These are phyloP conservation scores for Nautilus pompilius DNA, from an alignment of 1,140 invertebrate species.

Conservation along the genomic window DNA sequence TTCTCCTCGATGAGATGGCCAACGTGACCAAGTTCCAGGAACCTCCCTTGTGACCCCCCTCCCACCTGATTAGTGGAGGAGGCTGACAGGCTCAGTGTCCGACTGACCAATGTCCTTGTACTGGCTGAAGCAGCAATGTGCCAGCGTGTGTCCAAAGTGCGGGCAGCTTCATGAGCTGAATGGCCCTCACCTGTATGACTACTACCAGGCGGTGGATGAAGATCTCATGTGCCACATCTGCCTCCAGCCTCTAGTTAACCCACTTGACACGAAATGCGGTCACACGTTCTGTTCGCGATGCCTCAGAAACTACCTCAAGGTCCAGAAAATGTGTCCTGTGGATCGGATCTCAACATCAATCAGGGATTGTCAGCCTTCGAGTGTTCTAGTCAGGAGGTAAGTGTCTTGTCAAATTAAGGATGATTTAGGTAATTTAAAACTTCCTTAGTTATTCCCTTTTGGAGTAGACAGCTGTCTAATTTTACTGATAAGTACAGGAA, in stretches of 20 bases:
- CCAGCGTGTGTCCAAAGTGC: slow-evolving; percentile 50
- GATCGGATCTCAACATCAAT: slow-evolving; percentile 44
- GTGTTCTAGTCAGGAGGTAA: slow-evolving; percentile 53
- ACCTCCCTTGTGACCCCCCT: no score
- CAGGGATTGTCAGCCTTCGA: slow-evolving; percentile 49
- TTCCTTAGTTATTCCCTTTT: no score
- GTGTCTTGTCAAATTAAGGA: no score
- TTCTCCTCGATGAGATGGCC: no score
- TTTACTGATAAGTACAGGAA: no score
- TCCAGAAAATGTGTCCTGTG: slow-evolving; percentile 53
- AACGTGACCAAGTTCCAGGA: no score
- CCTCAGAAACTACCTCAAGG: slow-evolving; percentile 52
- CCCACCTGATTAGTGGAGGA: no score
- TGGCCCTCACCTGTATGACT: slow-evolving; percentile 60
- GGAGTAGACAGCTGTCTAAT: no score
- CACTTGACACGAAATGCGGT: slow-evolving; percentile 58
- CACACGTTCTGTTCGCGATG: slow-evolving; percentile 60
- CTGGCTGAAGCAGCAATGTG: slow-evolving; percentile 9
- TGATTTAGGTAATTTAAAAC: no score
- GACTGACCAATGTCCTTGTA: slow-evolving; percentile 9
- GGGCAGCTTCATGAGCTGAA: slow-evolving; percentile 56
- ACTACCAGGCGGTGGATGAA: slow-evolving; percentile 58
- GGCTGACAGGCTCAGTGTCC: no score
- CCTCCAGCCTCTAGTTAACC: slow-evolving; percentile 54
- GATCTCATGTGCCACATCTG: slow-evolving; percentile 60